Evolutionary conservation across 1,140 invertebrate species (phyloP).

Genomic region (Eurosta solidaginis): DNA sequence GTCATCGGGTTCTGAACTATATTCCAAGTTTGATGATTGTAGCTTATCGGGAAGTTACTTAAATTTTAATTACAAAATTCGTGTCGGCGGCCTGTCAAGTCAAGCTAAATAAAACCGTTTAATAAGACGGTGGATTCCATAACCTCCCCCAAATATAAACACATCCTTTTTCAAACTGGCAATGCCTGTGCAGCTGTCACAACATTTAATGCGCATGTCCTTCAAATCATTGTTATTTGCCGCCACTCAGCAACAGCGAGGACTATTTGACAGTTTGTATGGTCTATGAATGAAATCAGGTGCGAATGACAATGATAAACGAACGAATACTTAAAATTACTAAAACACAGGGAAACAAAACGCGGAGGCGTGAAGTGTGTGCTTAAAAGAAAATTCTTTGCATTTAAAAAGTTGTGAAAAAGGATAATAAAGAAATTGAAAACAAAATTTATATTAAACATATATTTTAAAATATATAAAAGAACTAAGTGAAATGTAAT

Average conservation of each 20-base stretch:
- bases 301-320: conserved; percentile 5
- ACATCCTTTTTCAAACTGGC: not conserved
- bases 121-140: too few species aligned
- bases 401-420: not conserved
- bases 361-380: not conserved
- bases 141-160: too few species aligned
- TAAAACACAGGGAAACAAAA: not conserved
- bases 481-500: not conserved
- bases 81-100: too few species aligned
- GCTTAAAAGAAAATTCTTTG: too few species aligned
- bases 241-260: not conserved
- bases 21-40: too few species aligned
- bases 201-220: not conserved
- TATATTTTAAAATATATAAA: not conserved
- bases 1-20: too few species aligned
- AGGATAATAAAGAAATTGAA: not conserved
- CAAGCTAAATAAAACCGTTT: too few species aligned
- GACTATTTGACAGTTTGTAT: not conserved
- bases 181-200: not conserved
- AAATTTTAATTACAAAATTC: too few species aligned
- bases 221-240: not conserved
- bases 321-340: not conserved
- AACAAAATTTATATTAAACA: not conserved
- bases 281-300: conserved; percentile 18
- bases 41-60: too few species aligned